Evolutionary conservation across 2,888 invertebrate genomes (phyloP).

Genomic region (Zonitis immaculata): DNA sequence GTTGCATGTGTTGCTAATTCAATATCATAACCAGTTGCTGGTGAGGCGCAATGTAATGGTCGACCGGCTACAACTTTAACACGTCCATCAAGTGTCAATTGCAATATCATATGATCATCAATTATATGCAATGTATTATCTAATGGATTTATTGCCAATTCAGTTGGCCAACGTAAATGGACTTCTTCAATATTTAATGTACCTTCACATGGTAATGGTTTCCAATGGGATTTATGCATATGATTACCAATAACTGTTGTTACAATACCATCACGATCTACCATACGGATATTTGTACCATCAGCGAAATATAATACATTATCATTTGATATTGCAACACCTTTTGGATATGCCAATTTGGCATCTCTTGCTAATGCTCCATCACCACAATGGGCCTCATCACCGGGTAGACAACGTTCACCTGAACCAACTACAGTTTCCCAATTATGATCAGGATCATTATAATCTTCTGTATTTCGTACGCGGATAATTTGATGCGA

Average conservation of each 20-base stretch:
- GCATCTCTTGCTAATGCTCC: constrained; percentile 90
- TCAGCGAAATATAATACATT: constrained; percentile 93
- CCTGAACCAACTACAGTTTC: constrained; percentile 94
- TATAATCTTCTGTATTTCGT: constrained; percentile 73
- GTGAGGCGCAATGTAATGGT: constrained; percentile 87
- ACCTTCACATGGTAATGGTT: constrained; percentile 88
- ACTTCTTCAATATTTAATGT: constrained; percentile 90
- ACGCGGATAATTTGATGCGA: constrained; percentile 90
- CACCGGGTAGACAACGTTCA: constrained; percentile 87
- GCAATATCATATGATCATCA: constrained; percentile 92
- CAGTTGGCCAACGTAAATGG: constrained; percentile 93
- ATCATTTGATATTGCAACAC: constrained; percentile 88
- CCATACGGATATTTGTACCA: constrained; percentile 88
- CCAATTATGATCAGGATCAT: constrained; percentile 88
- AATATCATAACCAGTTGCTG: constrained; percentile 71
- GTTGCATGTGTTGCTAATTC: constrained; percentile 89
- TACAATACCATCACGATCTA: constrained; percentile 87
- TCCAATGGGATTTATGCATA: constrained; percentile 91
- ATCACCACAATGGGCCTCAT: constrained; percentile 94
- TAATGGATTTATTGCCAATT: constrained; percentile 87
- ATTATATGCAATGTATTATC: constrained; percentile 94
- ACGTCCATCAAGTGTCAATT: constrained; percentile 85
- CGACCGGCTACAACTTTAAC: constrained; percentile 91
- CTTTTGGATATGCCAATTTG: constrained; percentile 93
- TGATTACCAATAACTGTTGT: constrained; percentile 89